Evolutionary conservation across 2,888 invertebrate genomes (phyloP), one percentile per base, ranked within the genome.

Genomic region (Archips xylosteana): DNA sequence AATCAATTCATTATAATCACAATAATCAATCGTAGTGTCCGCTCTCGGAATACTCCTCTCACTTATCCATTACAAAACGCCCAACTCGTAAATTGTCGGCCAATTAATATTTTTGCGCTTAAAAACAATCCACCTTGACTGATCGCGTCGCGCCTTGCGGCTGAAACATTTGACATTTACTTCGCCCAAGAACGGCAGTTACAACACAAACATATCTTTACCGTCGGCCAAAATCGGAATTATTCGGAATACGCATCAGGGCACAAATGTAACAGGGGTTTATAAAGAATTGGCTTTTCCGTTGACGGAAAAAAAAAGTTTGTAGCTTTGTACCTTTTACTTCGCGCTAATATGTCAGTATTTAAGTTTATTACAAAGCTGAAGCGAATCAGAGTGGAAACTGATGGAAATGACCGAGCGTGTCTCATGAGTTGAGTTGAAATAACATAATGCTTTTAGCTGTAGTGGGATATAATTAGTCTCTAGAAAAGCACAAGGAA

Each of bases 51-150:
- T 62, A 68, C 34, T n/a, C 45, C 45, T 23, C 15, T 57, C 54
- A 60, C 59, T 68, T 62, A 67, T 71, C 60, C 64, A 64, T 72
- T 61, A 65, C 71, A 42, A 45, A 60, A 69, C 49, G 59, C 32
- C 51, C 66, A 76, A 76, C 71, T 80, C 77, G 79, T 85, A 88
- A 87, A 89, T 89, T 82, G 83, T 81, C 75, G 71, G 77, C 74
- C 86, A 87, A 88, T 91, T 90, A 90, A 87, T 89, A 84, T 82
- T 84, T 82, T 85, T 86, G 81, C 79, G 80, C 79, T 87, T 83
- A 80, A 88, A 87, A 88, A 87, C 83, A 83, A 85, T 87, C 77
- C 74, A 54, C 74, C 82, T 74, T 82, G 85, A 87, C 76, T 82
- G 86, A 86, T 81, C 79, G 75, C 71, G 72, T 45, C 57, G 61